Conservation (phyloP, 2,888 invertebrate species). For the Tachina grossa region DNA sequence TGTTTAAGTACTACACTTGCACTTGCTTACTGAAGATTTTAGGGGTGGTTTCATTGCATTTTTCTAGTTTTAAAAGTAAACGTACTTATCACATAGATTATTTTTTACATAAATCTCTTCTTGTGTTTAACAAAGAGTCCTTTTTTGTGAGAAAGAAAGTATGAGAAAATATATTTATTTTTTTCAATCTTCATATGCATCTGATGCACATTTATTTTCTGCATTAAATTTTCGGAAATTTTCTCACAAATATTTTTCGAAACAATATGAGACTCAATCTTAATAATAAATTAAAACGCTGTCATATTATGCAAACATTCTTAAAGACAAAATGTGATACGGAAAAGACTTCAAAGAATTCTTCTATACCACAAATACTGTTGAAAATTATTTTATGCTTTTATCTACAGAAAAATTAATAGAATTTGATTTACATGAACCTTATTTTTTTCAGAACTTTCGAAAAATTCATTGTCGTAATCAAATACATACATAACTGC, state of each 20-base stretch:
- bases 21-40: constrained; percentile 21
- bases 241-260: constrained; percentile 15
- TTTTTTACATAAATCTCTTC: constrained; percentile 14
- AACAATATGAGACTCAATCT: not conserved
- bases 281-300: not conserved
- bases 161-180: not conserved
- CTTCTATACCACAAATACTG: too few relatives aligned
- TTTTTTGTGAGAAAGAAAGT: not conserved
- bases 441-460: too few relatives aligned
- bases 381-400: too few relatives aligned
- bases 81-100: constrained; percentile 1
- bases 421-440: too few relatives aligned
- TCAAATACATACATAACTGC: too few relatives aligned
- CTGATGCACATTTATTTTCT: not conserved
- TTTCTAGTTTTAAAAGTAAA: not conserved
- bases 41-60: constrained; percentile 26
- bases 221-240: too few relatives aligned
- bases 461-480: too few relatives aligned
- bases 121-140: not conserved
- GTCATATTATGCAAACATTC: not conserved
- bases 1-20: not conserved
- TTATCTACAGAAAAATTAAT: too few relatives aligned
- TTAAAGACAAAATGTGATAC: too few relatives aligned
- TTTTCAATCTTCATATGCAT: constrained; percentile 15
- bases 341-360: too few relatives aligned